A percentile compares a stretch with the other conserved stretches of the same genome.
phyloP scores from a whole-genome alignment of 2,888 invertebrate species.

The Hemithea aestivaria region DNA sequence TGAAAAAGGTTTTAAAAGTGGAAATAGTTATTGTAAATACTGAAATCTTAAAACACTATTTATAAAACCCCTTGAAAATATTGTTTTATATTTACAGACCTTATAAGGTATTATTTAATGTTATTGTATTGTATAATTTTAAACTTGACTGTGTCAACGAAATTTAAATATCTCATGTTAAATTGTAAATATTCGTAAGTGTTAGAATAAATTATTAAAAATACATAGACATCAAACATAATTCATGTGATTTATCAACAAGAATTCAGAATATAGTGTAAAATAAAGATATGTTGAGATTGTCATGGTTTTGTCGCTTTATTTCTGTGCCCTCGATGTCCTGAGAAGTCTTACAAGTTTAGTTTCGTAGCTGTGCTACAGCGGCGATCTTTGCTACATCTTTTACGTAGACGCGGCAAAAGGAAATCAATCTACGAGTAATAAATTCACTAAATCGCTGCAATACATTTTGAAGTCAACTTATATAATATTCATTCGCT shows the following conservation, averaged over 20 bases:
- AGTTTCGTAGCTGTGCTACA: no score
- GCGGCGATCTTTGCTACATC: no score
- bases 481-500: no score
- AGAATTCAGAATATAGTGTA: constrained; percentile 18
- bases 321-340: no score
- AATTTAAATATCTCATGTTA: constrained; percentile 13
- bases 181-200: constrained; percentile 18
- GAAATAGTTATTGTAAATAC: constrained; percentile 31
- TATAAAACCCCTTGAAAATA: constrained; percentile 4
- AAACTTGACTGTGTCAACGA: constrained; percentile 26
- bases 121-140: constrained; percentile 6
- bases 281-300: constrained; percentile 27
- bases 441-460: no score
- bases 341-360: no score
- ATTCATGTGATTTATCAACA: constrained; percentile 9
- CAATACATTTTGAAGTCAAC: no score
- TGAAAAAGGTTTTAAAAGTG: constrained; percentile 37
- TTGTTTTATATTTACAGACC: constrained; percentile 9
- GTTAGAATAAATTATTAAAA: constrained; percentile 16
- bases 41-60: constrained; percentile 21
- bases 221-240: constrained; percentile 10
- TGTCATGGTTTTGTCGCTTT: background rate
- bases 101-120: constrained; percentile 1
- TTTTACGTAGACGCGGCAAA: no score
- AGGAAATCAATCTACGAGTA: no score